Conservation (phyloP, 2,113 vertebrate species). For the Labrus mixtus region DNA sequence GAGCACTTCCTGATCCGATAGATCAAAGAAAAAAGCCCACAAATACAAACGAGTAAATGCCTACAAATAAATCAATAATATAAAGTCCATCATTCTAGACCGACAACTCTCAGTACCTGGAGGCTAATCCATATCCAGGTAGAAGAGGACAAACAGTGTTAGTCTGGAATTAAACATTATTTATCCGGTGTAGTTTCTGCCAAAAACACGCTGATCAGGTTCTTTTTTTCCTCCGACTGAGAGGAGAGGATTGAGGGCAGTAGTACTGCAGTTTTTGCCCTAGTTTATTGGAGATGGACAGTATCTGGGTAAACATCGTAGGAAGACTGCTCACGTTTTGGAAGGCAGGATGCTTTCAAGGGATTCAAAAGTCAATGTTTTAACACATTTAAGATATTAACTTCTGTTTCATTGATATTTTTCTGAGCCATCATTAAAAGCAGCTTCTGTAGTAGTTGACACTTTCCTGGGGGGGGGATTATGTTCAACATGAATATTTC, state of each 20-base stretch:
- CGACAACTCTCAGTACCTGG: neutral
- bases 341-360: neutral
- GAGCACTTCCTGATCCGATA: neutral
- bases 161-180: slow-evolving; percentile 24
- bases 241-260: neutral
- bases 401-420: neutral
- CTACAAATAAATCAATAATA: neutral
- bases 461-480: neutral
- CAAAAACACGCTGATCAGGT: slow-evolving; percentile 1
- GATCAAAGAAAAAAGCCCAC: neutral
- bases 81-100: neutral
- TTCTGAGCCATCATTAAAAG: neutral
- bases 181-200: neutral
- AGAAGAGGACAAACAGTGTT: slow-evolving; percentile 17
- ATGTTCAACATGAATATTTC: neutral
- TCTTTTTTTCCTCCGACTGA: neutral
- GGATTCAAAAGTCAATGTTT: neutral
- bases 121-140: slow-evolving; percentile 30
- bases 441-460: neutral
- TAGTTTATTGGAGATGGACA: neutral
- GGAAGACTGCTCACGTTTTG: neutral
- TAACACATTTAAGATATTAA: neutral
- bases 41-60: neutral
- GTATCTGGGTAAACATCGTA: neutral
- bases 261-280: neutral